Base-by-base conservation (phyloP, 2,113 vertebrate species). In the Neolamprologus modestus region DNA sequence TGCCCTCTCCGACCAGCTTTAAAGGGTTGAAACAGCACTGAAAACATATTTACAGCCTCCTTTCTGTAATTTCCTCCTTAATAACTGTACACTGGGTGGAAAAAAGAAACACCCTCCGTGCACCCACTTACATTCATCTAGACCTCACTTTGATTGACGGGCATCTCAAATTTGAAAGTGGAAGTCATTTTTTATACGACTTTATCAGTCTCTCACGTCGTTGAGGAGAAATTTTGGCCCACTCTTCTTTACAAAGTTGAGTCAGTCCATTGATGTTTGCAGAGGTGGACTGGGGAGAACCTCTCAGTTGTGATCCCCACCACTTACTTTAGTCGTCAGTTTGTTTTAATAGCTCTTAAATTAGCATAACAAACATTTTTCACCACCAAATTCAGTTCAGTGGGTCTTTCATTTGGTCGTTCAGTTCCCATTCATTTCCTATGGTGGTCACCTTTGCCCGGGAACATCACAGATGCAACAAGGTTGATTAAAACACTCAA, bases 381-480 rank as follows among this genome's bases (percentile, higher is more conserved):
- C 2, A 59, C 3, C 5, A 31, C 14, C 57, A 31, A 31, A 9
- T 59, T 59, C 26, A 59, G 57, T 17, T 59, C 26, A 59, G 57
- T 9, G 26, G 3, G 26, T 59, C 26, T 9, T 59, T 59, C 26
- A 31, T 17, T 1, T 17, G 57, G 8, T 59, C 14, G 0, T 59
- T 59, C 57, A 59, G 57, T 59, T 59, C 1, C 0, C 57, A 59
- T 59, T 59, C 57, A 59, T 4, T 28, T 3, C 24, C 24, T 57
- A 16, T 57, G 12, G 50, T 0, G 4, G 17, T 52, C 47, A 52
- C 8, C 0, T n/a, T 5, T n/a, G 17, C 0, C 16, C 16, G 8
- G 50, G 5, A 9, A n/a, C 50, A 14, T 0, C 21, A 57, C 54
- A 19, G 2, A 8, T 14, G 54, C 7, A 5, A 14, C 54, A 57